phyloP scores from a whole-genome alignment of 1,140 invertebrate species.

The Drosophila cardini region DNA sequence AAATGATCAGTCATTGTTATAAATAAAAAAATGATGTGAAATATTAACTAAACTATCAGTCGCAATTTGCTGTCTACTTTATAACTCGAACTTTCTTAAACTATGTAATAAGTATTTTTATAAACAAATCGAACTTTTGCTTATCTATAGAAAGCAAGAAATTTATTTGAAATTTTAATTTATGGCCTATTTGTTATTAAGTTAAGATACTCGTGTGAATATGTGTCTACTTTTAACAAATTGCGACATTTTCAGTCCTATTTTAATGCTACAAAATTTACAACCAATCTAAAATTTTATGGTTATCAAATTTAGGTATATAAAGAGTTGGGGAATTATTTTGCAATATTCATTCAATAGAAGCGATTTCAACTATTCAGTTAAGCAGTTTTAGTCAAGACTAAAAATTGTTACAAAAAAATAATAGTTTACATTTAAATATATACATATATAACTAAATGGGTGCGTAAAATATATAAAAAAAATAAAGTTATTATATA shows the following conservation, averaged over 20 bases:
- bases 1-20: neutral
- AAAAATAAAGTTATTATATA: too few species aligned
- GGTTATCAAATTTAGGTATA: neutral
- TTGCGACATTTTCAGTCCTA: conserved; percentile 53
- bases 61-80: conserved; percentile 3
- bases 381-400: conserved; percentile 25
- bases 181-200: conserved; percentile 53
- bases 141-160: conserved; percentile 7
- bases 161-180: conserved; percentile 38
- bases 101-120: conserved; percentile 26
- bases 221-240: conserved; percentile 49
- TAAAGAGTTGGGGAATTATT: neutral
- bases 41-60: neutral
- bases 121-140: conserved; percentile 20
- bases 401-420: neutral
- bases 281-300: conserved; percentile 11
- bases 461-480: conserved; percentile 50
- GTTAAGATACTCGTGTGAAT: conserved; percentile 51
- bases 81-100: neutral
- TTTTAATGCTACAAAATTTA: conserved; percentile 62
- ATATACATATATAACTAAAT: too few species aligned
- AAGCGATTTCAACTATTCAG: conserved; percentile 8
- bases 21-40: neutral
- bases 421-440: too few species aligned
- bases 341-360: conserved; percentile 40